Conservation (phyloP, 2,888 invertebrate species). For the Ennomos quercinarius region DNA sequence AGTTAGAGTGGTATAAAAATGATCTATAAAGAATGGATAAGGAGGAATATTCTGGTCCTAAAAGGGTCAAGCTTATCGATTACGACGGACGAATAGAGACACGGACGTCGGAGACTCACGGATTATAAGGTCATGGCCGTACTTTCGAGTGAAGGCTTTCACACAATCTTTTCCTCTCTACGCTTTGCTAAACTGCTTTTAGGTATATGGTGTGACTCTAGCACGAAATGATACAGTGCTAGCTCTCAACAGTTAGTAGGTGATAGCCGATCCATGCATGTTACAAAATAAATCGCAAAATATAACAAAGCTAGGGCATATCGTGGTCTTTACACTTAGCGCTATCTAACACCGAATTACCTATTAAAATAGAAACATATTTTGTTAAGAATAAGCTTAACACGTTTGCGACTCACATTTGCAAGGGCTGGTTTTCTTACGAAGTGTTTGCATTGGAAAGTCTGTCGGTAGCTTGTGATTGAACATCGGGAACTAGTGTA, state of each 20-base stretch:
- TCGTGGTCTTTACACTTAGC: slow-evolving; percentile 69
- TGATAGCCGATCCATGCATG: slow-evolving; percentile 75
- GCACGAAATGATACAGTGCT: slow-evolving; percentile 51
- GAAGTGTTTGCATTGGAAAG: slow-evolving; percentile 94
- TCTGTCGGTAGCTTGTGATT: slow-evolving; percentile 85
- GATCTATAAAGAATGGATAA: too few relatives aligned
- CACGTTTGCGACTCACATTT: slow-evolving; percentile 91
- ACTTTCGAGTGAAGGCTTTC: background rate
- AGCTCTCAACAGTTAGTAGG: slow-evolving; percentile 50
- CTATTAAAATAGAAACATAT: slow-evolving; percentile 49
- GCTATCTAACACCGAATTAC: slow-evolving; percentile 72
- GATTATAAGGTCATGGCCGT: too few relatives aligned
- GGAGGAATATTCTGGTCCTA: too few relatives aligned
- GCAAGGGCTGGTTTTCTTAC: slow-evolving; percentile 97
- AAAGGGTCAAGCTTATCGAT: too few relatives aligned
- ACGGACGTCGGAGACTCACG: too few relatives aligned
- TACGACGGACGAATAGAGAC: too few relatives aligned
- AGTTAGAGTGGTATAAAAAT: too few relatives aligned
- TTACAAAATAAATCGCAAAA: slow-evolving; percentile 75
- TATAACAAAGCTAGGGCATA: slow-evolving; percentile 69
- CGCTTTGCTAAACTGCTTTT: slow-evolving; percentile 31
- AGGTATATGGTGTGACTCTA: slow-evolving; percentile 63
- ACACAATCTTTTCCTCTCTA: slow-evolving; percentile 32
- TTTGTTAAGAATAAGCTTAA: slow-evolving; percentile 51
- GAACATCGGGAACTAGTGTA: slow-evolving; percentile 77